A percentile compares a stretch with the other conserved stretches of the same genome.
Conservation (phyloP, 2,113 vertebrate species). For the Turdus rufiventris region DNA sequence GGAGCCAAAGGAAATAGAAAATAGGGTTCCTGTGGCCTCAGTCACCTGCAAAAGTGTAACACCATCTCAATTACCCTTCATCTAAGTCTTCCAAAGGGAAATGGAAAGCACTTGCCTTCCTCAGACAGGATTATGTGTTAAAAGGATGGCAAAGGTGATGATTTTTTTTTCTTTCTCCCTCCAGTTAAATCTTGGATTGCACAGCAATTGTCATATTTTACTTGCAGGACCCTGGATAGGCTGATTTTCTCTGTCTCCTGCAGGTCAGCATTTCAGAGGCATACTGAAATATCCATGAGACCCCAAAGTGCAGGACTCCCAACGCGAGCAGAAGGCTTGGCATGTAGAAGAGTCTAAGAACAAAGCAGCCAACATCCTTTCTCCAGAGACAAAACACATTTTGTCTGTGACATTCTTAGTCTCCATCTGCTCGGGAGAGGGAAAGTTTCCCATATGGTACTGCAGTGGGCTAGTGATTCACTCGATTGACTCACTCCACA, state of each 20-base stretch:
- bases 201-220: background rate
- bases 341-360: constrained; percentile 35
- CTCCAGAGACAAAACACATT: constrained; percentile 73
- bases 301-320: constrained; percentile 1
- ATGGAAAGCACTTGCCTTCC: background rate
- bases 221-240: background rate
- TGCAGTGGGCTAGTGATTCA: constrained; percentile 44
- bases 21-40: background rate
- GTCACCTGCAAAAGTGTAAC: background rate
- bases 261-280: background rate
- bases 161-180: background rate
- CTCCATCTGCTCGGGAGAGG: constrained; percentile 73
- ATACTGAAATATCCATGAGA: constrained; percentile 8
- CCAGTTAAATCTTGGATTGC: background rate
- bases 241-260: background rate
- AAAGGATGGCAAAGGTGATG: background rate
- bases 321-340: constrained; percentile 62
- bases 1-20: background rate
- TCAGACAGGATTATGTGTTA: background rate
- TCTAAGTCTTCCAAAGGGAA: background rate
- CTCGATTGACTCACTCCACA: constrained; percentile 37
- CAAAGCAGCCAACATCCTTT: constrained; percentile 68
- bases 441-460: constrained; percentile 66
- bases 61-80: background rate
- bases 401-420: constrained; percentile 66